A percentile compares a stretch with the other conserved stretches of the same genome.
These are phyloP conservation scores for Drosophila serrata DNA, from an alignment of 1,140 invertebrate genomes.

Conservation along the genomic window DNA sequence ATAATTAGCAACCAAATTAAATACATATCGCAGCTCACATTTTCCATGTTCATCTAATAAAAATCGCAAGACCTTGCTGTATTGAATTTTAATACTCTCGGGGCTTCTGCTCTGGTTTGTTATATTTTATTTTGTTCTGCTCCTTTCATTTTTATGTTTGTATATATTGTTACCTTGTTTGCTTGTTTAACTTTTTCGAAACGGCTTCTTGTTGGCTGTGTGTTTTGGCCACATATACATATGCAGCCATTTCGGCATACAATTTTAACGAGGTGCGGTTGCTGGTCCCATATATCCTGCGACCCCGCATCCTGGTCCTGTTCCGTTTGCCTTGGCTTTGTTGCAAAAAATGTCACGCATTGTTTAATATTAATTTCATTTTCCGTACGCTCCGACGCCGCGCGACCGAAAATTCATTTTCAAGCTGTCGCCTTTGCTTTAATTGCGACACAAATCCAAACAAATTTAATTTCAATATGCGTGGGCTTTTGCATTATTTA, in stretches of 20 bases:
- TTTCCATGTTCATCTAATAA: neutral
- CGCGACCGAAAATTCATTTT: conserved; percentile 37
- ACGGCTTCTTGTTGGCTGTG: conserved; percentile 57
- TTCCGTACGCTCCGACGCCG: conserved; percentile 39
- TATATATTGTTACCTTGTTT: conserved; percentile 41
- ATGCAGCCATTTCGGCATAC: conserved; percentile 67
- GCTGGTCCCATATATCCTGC: conserved; percentile 35
- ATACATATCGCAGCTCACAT: conserved; percentile 2
- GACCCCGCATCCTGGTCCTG: conserved; percentile 15
- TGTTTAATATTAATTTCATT: conserved; percentile 64
- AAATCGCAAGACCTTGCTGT: conserved; percentile 2
- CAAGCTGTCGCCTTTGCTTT: conserved; percentile 37
- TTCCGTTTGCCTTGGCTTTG: conserved; percentile 35
- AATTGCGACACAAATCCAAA: conserved; percentile 26
- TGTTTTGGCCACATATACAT: conserved; percentile 43
- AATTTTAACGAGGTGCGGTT: conserved; percentile 77
- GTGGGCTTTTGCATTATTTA: neutral
- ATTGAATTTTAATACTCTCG: conserved; percentile 32
- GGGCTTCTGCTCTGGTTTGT: neutral
- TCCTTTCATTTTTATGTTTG: conserved; percentile 9
- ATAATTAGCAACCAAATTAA: neutral
- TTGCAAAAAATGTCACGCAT: conserved; percentile 67
- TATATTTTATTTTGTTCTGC: conserved; percentile 42
- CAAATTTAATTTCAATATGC: conserved; percentile 32
- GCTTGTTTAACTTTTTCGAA: conserved; percentile 73